phyloP scores from a whole-genome alignment of 92 coral and sea anemone species.

The Phenganax marumi region DNA sequence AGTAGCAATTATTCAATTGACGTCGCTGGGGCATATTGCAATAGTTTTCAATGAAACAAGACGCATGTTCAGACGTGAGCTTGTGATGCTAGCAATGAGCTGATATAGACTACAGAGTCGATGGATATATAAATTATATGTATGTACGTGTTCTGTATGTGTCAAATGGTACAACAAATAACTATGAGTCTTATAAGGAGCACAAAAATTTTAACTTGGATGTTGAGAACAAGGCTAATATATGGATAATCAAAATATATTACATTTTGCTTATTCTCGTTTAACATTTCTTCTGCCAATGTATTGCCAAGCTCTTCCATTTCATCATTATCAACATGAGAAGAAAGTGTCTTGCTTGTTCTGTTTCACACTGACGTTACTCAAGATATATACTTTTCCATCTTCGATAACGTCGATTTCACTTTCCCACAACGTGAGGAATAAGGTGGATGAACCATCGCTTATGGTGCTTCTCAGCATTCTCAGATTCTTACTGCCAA shows the following conservation, averaged over 20 bases:
- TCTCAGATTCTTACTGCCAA: neutral
- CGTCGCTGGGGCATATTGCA: too few species aligned
- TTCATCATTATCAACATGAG: neutral
- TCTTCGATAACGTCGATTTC: slow-evolving; percentile 4
- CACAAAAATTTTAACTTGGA: too few species aligned
- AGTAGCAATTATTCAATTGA: too few species aligned
- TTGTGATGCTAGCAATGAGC: neutral
- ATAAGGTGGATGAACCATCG: slow-evolving; percentile 7
- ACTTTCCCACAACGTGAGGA: slow-evolving; percentile 1
- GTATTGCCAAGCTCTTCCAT: neutral
- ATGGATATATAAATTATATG: too few species aligned
- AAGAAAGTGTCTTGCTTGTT: neutral
- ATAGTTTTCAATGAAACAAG: too few species aligned
- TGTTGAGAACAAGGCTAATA: too few species aligned
- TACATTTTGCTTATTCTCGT: neutral
- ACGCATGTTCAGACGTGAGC: neutral
- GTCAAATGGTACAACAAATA: too few species aligned
- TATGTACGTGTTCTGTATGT: too few species aligned
- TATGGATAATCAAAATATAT: too few species aligned
- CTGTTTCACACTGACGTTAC: slow-evolving; percentile 17
- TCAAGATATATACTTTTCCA: slow-evolving; percentile 7
- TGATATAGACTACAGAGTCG: neutral
- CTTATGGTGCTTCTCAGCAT: slow-evolving; percentile 9
- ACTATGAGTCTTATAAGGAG: too few species aligned
- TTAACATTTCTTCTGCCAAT: neutral